Base-by-base conservation (phyloP, 2,888 invertebrate species). In the Tiliacea aurago region DNA sequence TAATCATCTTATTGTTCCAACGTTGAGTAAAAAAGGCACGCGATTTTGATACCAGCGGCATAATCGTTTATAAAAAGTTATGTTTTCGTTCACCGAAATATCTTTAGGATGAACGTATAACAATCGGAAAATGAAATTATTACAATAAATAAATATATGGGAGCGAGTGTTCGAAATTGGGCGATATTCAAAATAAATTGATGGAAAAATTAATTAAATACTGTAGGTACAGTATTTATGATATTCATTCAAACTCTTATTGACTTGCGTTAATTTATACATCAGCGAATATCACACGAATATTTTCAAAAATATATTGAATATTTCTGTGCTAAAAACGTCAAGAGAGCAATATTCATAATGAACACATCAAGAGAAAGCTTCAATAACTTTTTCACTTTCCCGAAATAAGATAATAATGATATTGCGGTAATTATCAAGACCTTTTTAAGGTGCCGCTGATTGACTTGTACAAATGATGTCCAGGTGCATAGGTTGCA, bases 1-100 rank as follows among this genome's bases (percentile, higher is more conserved):
- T 93, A 92, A 93, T 93, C 91, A 92, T 91, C 90, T 89, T 89
- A 92, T 93, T 93, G 92, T 93, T 91, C 87, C 88, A 88, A 84
- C 78, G 84, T 84, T 86, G 86, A 83, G 76, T 85, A 84, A 87
- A 90, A 72, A 88, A 81, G 81, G 87, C 86, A 88, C 84, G 87
- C 88, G 87, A 88, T 86, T 87, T 87, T 89, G 86, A 90, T 87
- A 87, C 83, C 83, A 73, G 71, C 68, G 33, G 81, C 87, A 87
- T 89, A 81, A 87, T 85, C 75, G 75, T 81, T 85, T 86, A 78
- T 47, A 66, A 76, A 81, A 81, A 80, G 58, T 67, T 70, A 67
- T 66, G 76, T 78, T 82, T 80, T 76, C 62, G 37, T 64, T 75
- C 76, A 71, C 37, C 41, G 49, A 78, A 86, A 87, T 81, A 81